phyloP scores from a whole-genome alignment of 2,113 vertebrate genomes.

The Gymnocephalus cernua region DNA sequence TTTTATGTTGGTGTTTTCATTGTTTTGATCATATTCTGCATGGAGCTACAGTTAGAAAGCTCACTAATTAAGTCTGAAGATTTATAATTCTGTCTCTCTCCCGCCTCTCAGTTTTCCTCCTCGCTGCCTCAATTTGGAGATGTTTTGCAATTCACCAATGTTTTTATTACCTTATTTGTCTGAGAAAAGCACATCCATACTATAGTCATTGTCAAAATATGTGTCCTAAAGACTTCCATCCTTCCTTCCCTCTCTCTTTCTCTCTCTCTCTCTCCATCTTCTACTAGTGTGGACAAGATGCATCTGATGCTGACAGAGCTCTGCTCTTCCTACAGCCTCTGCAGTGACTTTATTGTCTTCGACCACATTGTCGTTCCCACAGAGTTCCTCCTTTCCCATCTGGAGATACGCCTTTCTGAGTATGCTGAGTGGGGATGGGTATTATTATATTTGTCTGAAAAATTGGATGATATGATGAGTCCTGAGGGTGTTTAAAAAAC shows the following conservation, averaged over 20 bases:
- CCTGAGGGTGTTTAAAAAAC: not conserved
- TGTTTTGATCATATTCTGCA: constrained; percentile 14
- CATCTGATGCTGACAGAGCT: constrained; percentile 90
- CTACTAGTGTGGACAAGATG: constrained; percentile 91
- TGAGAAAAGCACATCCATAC: constrained; percentile 12
- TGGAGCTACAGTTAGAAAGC: constrained; percentile 6
- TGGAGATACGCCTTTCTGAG: constrained; percentile 90
- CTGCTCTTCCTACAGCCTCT: constrained; percentile 86
- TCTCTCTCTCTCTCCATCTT: constrained; percentile 9
- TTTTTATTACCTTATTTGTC: constrained; percentile 40
- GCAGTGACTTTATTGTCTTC: constrained; percentile 85
- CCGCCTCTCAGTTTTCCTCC: constrained; percentile 13
- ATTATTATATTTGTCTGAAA: not conserved
- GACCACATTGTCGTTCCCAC: constrained; percentile 88
- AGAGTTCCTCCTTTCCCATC: constrained; percentile 91
- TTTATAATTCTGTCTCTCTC: constrained; percentile 11
- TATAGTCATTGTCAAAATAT: constrained; percentile 48
- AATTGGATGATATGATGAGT: constrained; percentile 4
- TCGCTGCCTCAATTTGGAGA: constrained; percentile 10
- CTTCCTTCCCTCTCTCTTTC: constrained; percentile 1
- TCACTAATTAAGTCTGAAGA: constrained; percentile 33
- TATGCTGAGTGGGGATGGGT: constrained; percentile 70
- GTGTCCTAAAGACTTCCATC: constrained; percentile 27
- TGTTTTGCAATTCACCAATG: not conserved
- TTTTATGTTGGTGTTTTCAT: constrained; percentile 6